These are phyloP conservation scores for Sinella curviseta DNA, from an alignment of 1,140 invertebrate species.

Conservation along the genomic window DNA sequence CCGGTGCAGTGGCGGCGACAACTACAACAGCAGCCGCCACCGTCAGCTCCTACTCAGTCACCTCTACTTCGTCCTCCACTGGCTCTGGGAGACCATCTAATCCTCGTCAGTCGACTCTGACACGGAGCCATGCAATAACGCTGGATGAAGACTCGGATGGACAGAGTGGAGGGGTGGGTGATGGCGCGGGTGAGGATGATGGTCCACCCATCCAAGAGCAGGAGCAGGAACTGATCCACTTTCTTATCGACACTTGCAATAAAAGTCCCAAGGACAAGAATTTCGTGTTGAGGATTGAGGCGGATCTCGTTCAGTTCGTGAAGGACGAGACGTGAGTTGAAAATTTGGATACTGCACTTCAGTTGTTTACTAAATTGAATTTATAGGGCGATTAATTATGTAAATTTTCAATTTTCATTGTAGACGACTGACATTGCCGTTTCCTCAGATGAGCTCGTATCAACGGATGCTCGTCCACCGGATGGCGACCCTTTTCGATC, in stretches of 20 bases:
- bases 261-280: slow-evolving; percentile 83
- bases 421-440: slow-evolving; percentile 59
- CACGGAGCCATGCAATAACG: slow-evolving; percentile 11
- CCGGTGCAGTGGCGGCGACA: background rate
- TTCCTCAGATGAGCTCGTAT: slow-evolving; percentile 89
- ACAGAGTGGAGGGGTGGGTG: background rate
- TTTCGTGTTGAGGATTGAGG: slow-evolving; percentile 81
- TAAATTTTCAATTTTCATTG: slow-evolving; percentile 1
- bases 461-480: slow-evolving; percentile 93
- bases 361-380: background rate
- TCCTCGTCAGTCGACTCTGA: background rate
- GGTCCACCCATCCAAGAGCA: slow-evolving; percentile 62
- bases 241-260: slow-evolving; percentile 87
- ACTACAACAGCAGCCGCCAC: background rate
- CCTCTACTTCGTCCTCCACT: too few relatives aligned
- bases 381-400: background rate
- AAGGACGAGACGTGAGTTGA: slow-evolving; percentile 74
- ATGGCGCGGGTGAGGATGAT: slow-evolving; percentile 29
- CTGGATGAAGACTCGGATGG: slow-evolving; percentile 12
- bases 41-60: background rate
- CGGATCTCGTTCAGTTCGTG: slow-evolving; percentile 78
- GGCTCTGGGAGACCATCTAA: background rate
- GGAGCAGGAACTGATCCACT: slow-evolving; percentile 78
- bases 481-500: slow-evolving; percentile 86
- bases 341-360: too few relatives aligned